Evolutionary conservation across 2,888 invertebrate species (phyloP).

Genomic region (Beris morrisii): DNA sequence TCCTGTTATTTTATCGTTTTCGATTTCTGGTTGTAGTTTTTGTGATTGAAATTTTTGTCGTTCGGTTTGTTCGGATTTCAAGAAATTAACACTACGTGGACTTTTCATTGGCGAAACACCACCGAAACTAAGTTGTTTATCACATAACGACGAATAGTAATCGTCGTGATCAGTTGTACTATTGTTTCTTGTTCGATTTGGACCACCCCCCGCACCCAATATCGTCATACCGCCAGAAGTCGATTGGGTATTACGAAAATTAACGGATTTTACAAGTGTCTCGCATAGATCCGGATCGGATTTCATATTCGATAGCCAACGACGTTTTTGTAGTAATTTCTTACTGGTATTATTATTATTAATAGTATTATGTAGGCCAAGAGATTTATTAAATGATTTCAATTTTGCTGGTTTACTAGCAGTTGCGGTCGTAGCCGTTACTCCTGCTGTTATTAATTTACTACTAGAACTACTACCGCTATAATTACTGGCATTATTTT

Average conservation of each 20-base stretch:
- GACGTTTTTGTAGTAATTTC: slow-evolving; percentile 25
- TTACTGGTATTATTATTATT: slow-evolving; percentile 36
- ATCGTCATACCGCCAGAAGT: not conserved
- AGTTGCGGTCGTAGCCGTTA: slow-evolving; percentile 5
- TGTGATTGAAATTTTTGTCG: slow-evolving; percentile 2
- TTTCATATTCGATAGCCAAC: slow-evolving; percentile 45
- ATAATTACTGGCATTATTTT: slow-evolving; percentile 35
- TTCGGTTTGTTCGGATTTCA: not conserved
- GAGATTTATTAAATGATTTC: slow-evolving; percentile 26
- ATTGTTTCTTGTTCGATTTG: slow-evolving; percentile 30
- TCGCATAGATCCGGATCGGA: slow-evolving; percentile 49
- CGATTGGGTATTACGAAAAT: slow-evolving; percentile 32
- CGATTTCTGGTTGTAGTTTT: not conserved
- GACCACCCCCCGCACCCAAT: not conserved
- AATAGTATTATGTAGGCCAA: slow-evolving; percentile 27
- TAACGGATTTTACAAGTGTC: slow-evolving; percentile 44
- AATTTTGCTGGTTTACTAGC: slow-evolving; percentile 11
- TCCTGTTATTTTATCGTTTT: not conserved
- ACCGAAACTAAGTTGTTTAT: slow-evolving; percentile 50
- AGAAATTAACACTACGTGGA: slow-evolving; percentile 36
- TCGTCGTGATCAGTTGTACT: slow-evolving; percentile 42
- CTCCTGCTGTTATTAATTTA: slow-evolving; percentile 39
- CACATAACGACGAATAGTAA: slow-evolving; percentile 50
- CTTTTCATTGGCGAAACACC: slow-evolving; percentile 50
- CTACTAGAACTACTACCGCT: slow-evolving; percentile 41